Evolutionary conservation across 1,140 invertebrate genomes (phyloP).

Genomic region (Caerostris extrusa): DNA sequence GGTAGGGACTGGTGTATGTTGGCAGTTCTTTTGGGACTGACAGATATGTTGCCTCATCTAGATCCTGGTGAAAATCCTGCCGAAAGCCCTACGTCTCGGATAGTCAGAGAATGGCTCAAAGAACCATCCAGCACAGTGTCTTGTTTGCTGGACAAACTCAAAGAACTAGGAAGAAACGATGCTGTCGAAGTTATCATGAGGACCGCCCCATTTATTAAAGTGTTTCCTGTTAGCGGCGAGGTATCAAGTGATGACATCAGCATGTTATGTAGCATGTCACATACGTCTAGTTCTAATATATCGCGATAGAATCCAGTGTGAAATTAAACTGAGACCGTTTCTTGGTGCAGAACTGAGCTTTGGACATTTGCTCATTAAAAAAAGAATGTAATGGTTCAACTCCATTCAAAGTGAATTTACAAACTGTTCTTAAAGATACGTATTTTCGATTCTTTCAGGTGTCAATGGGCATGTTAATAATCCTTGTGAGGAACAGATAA

Average conservation of each 20-base stretch:
- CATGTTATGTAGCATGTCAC: constrained; percentile 71
- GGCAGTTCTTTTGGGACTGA: constrained; percentile 87
- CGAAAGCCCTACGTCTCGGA: constrained; percentile 82
- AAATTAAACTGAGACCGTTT: no score
- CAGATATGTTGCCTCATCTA: constrained; percentile 83
- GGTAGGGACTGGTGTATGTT: constrained; percentile 92
- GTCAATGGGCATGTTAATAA: no score
- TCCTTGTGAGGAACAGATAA: no score
- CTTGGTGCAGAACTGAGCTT: no score
- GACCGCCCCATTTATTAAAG: constrained; percentile 82
- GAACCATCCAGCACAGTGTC: constrained; percentile 82
- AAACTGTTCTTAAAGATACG: no score
- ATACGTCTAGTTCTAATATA: constrained; percentile 76
- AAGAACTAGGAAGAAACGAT: constrained; percentile 84
- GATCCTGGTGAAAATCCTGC: constrained; percentile 81
- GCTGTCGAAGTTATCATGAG: constrained; percentile 83
- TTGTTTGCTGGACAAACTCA: constrained; percentile 83
- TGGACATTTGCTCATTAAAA: no score
- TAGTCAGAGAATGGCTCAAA: constrained; percentile 83
- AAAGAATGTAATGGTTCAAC: no score
- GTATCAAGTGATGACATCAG: constrained; percentile 69
- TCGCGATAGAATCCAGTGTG: constrained; percentile 27
- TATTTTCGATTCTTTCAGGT: no score
- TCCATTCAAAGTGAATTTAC: no score
- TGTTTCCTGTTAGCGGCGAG: constrained; percentile 75